Base-by-base conservation (phyloP, 2,888 invertebrate species). In the Netelia virgata region DNA sequence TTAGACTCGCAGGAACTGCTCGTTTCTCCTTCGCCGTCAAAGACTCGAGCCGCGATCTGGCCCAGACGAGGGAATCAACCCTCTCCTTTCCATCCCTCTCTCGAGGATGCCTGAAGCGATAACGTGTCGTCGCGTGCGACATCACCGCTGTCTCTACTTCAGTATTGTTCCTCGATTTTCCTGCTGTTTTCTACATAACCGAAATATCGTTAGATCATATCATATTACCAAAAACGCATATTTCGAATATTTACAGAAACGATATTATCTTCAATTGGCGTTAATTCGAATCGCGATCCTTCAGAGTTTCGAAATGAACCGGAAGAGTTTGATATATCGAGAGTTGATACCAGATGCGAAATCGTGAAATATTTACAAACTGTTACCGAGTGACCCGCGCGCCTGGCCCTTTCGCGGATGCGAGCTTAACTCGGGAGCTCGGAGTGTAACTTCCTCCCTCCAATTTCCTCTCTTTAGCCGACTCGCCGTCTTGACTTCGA, bases 401-500 rank as follows among this genome's bases (percentile, higher is more conserved):
- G 2, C 28, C 5, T 28, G 50, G 10, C 66, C 53, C 20, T 23
- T 64, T 18, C 64, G n/a, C 73, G 76, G 69, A 66, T 84, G 68
- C 69, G 57, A 77, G 73, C 64, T 84, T 69, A 73, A 81, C 69
- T 69, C 53, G 43, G 43, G 18, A 63, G 74, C 47, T 14, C 74
- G 28, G 28, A 28, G 28, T 28, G 28, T 2, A 68, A 43, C 28
- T 18, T 5, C 61, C 69, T 50, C 61, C 36, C 43, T 53, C 63
- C 20, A 41, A 53, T 50, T 41, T 74, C 61, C 77, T 66, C 69
- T 16, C 43, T 53, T 14, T 36, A 18, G 55, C 23, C 50, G 11
- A n/a, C 36, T 18, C 57, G 64, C 63, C 75, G 79, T 83, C 83
- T 86, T 82, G 72, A 70, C 84, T 84, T 82, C 74, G 76, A 86